Percentiles rank a stretch among this genome's conserved stretches.
Conservation (phyloP, 23 tunicate species). For the Trididemnum nubilum region DNA sequence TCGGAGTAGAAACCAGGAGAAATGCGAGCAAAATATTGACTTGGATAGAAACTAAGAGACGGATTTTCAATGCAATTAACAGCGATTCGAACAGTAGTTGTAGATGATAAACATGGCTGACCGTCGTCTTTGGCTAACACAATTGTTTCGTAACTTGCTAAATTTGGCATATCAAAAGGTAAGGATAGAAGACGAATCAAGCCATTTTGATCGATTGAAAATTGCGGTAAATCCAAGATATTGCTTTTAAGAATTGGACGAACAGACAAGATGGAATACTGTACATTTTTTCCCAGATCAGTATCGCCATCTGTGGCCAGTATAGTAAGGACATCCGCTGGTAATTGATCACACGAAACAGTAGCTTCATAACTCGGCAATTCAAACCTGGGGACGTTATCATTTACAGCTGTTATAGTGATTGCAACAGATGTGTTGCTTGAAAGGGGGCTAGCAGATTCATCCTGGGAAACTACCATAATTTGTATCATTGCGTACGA, state of each 20-base stretch:
- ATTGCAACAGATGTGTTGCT: constrained; percentile 38
- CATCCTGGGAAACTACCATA: constrained; percentile 54
- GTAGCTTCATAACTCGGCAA: constrained; percentile 11
- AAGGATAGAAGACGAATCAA: background rate
- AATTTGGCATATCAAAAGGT: background rate
- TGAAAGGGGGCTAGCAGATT: constrained; percentile 37
- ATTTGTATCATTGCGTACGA: constrained; percentile 21
- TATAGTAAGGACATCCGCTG: constrained; percentile 12
- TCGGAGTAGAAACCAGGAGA: constrained; percentile 8
- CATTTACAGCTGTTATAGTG: constrained; percentile 59
- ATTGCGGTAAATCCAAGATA: background rate
- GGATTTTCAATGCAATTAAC: constrained; percentile 18
- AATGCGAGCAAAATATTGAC: constrained; percentile 16
- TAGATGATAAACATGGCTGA: constrained; percentile 16
- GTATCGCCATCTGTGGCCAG: constrained; percentile 60
- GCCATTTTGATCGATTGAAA: constrained; percentile 15
- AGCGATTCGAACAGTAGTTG: constrained; percentile 22
- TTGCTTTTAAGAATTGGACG: background rate
- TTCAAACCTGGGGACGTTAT: constrained; percentile 73
- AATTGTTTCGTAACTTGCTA: background rate
- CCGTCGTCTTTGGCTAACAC: constrained; percentile 50
- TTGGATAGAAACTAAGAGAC: constrained; percentile 53
- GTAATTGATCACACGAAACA: background rate
- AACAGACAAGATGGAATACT: constrained; percentile 25
- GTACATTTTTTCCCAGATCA: constrained; percentile 36